Percentiles rank a stretch among this genome's conserved stretches.
phyloP scores from a whole-genome alignment of 1,140 invertebrate genomes.

The Periplaneta americana region DNA sequence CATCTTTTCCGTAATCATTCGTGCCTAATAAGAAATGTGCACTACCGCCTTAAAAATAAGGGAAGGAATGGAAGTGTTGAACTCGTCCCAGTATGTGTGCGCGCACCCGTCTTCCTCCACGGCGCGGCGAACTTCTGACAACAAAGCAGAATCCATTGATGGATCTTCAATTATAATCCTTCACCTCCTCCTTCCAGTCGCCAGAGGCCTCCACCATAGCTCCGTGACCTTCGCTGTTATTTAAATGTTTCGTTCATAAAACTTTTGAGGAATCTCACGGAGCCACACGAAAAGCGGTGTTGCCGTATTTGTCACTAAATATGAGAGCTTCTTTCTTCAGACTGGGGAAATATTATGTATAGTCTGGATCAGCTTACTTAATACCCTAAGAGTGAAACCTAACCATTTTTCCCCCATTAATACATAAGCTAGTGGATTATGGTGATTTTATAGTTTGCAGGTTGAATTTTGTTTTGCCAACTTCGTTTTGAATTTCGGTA shows the following conservation, averaged over 20 bases:
- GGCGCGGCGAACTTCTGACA: not conserved
- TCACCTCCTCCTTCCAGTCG: not conserved
- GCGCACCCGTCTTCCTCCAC: not conserved
- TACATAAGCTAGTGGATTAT: too few relatives aligned
- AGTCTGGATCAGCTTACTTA: too few relatives aligned
- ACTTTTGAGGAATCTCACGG: not conserved
- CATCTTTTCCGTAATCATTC: too few relatives aligned
- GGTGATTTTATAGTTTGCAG: too few relatives aligned
- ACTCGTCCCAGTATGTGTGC: not conserved
- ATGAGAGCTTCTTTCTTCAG: not conserved
- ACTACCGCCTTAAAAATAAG: not conserved
- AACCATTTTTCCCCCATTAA: too few relatives aligned
- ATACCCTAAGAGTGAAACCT: too few relatives aligned
- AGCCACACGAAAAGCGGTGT: not conserved
- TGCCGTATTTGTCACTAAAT: not conserved
- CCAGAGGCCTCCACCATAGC: not conserved
- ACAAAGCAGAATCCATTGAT: not conserved
- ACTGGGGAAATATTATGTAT: too few relatives aligned
- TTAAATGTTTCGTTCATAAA: not conserved
- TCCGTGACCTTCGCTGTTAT: not conserved
- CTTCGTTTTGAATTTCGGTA: too few relatives aligned
- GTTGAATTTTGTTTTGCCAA: too few relatives aligned
- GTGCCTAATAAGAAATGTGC: not conserved
- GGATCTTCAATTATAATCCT: not conserved
- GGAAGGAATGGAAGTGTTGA: not conserved